Base-by-base conservation (phyloP, 2,888 invertebrate genomes). In the Suillia variegata region DNA sequence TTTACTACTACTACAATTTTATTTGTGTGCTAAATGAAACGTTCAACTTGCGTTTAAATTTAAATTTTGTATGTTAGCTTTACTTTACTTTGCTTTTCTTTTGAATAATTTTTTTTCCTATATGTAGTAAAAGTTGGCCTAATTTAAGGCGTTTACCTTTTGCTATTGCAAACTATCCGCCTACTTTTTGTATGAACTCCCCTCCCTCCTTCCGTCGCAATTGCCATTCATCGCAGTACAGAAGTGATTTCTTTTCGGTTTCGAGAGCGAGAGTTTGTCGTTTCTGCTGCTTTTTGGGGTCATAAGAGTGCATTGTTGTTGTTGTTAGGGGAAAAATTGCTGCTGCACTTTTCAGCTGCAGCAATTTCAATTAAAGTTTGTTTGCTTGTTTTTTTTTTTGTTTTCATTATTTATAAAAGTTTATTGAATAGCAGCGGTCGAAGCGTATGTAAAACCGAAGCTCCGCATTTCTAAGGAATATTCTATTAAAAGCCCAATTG, bases 351-450 rank as follows among this genome's bases (percentile, higher is more conserved):
- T 48, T 12, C 26, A 8, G 33, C 45, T 47, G 20, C 18, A 48
- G 47, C 53, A 45, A 58, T 58, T 58, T 58, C 48, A 53, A 58
- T 58, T 58, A 6, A 58, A 22, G 58, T 38, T 53, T 58, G 58
- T 58, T 48, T 53, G 48, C 47, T 45, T 18, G n/a, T n/a, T n/a
- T n/a, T n/a, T n/a, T n/a, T n/a, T n/a, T n/a, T n/a, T n/a, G n/a
- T n/a, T n/a, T n/a, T n/a, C n/a, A n/a, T n/a, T n/a, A n/a, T n/a
- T n/a, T n/a, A n/a, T n/a, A n/a, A n/a, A n/a, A n/a, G n/a, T n/a
- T n/a, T n/a, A n/a, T n/a, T n/a, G n/a, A n/a, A n/a, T n/a, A n/a
- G n/a, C n/a, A n/a, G n/a, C n/a, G n/a, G n/a, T n/a, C n/a, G n/a
- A n/a, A n/a, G n/a, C n/a, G n/a, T n/a, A n/a, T n/a, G n/a, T n/a